Evolutionary conservation across 2,888 invertebrate species (phyloP), one percentile per base, ranked within the genome.

Genomic region (Brachypalpus laphriformis): DNA sequence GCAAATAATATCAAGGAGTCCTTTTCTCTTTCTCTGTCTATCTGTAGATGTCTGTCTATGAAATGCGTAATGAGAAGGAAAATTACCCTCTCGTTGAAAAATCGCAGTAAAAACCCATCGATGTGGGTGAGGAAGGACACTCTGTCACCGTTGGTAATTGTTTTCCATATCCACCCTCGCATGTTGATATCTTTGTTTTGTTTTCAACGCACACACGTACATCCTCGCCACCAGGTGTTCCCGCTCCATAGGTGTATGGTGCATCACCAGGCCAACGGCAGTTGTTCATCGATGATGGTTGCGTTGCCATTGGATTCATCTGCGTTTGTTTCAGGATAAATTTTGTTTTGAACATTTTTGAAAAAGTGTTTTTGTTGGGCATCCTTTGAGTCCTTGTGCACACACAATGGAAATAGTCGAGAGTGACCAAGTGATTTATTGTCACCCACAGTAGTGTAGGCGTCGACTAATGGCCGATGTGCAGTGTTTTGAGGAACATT

Each of bases 391-490:
- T 78, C 66, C 66, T 82, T 80, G 61, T 61, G 68, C 51, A 16
- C 34, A 11, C 7, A 78, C 66, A 77, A 63, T 80, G 78, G n/a
- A 8, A 20, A 18, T 18, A 37, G 57, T 57, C 40, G 37, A 59
- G 71, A 75, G 81, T 76, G 70, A 47, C 85, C 71, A 71, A 81
- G n/a, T 85, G 85, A 85, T 85, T 85, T 85, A 85, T 85, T 65
- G 75, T 59, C 85, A 37, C 70, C 28, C 49, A 83, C 68, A 49
- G 83, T 83, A 80, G 80, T 85, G 85, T 81, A 85, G 85, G 85
- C 85, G 85, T 85, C 85, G 81, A 85, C 85, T 85, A 85, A 85
- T 85, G 85, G 81, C 75, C 70, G 54, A 70, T 75, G 56, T 81
- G 59, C 56, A 76, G 47, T 71, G 70, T 81, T 81, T 66, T 57